Base-by-base conservation (phyloP, 2,888 invertebrate species). In the Charanyca ferruginea region DNA sequence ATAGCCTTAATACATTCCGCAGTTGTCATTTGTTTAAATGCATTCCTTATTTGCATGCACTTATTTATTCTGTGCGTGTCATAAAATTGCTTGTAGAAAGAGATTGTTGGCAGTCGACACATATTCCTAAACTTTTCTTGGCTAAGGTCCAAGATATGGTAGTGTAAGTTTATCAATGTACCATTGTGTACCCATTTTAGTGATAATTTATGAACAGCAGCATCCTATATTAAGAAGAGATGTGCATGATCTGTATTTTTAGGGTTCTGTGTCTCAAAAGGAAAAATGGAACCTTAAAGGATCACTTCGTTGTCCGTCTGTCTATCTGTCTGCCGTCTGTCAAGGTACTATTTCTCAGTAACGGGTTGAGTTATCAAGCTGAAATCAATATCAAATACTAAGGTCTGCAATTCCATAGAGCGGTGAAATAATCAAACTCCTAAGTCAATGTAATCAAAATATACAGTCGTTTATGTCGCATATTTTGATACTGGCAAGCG, bases 71-170 rank as follows among this genome's bases (percentile, higher is more conserved):
- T 4, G 9, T 57, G 42, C 76, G 68, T 69, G 20, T 48, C 8
- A 69, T 69, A 76, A 69, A 76, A 69, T 57, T 38, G 22, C 41
- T 44, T 11, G 57, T 28, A 76, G 18, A 48, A 54, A 22, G 35
- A 38, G 18, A 9, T 20, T 2, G 53, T 62, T 77, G 71, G 71
- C 71, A 72, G 71, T 18, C 32, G 0, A 45, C 53, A 60, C 18
- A 54, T 77, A 45, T 49, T 61, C 63, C 53, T 71, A 77, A 71
- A 71, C 78, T 71, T 71, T 71, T 72, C 41, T 22, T 71, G 71
- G 71, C 72, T 0, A n/a, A 5, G 16, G 8, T 62, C 71, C 71
- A 71, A 61, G 42, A 6, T 41, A 35, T 20, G 25, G 47, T 2
- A 32, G 53, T 18, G 42, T 38, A 22, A 54, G 71, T 77, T 71